Percentiles rank a stretch among this genome's conserved stretches.
phyloP scores from a whole-genome alignment of 2,797 vertebrate genomes.

The Scleropages formosus region DNA sequence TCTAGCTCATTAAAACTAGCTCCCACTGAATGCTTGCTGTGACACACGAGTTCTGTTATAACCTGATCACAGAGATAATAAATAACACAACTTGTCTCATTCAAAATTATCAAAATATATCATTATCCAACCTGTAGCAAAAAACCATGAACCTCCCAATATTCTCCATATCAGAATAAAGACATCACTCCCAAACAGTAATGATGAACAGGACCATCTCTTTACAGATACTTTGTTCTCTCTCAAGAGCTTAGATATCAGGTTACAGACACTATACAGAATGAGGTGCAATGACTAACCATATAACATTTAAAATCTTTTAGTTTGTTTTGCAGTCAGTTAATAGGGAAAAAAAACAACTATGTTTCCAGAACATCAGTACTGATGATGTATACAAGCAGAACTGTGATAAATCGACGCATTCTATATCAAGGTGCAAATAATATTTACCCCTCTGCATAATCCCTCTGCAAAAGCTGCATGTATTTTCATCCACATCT shows the following conservation, averaged over 20 bases:
- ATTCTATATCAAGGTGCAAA: no score
- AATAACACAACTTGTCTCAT: constrained; percentile 70
- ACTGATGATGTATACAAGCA: no score
- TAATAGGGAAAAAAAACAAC: neutral
- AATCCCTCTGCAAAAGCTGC: no score
- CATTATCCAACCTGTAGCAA: constrained; percentile 48
- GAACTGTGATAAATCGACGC: neutral
- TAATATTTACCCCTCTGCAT: neutral
- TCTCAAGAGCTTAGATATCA: neutral
- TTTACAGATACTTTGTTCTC: neutral
- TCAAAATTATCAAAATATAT: constrained; percentile 55
- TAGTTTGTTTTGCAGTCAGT: neutral
- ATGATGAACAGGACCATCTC: neutral
- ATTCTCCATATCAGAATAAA: constrained; percentile 31
- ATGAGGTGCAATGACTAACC: neutral
- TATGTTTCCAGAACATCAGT: neutral
- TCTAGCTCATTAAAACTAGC: constrained; percentile 88
- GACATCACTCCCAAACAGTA: neutral
- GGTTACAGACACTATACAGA: neutral
- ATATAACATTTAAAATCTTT: neutral
- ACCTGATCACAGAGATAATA: constrained; percentile 78
- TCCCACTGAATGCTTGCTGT: constrained; percentile 79
- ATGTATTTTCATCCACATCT: neutral
- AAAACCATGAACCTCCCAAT: constrained; percentile 44
- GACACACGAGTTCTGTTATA: constrained; percentile 73